phyloP scores from a whole-genome alignment of 1,140 invertebrate genomes.

The Diuraphis noxia region DNA sequence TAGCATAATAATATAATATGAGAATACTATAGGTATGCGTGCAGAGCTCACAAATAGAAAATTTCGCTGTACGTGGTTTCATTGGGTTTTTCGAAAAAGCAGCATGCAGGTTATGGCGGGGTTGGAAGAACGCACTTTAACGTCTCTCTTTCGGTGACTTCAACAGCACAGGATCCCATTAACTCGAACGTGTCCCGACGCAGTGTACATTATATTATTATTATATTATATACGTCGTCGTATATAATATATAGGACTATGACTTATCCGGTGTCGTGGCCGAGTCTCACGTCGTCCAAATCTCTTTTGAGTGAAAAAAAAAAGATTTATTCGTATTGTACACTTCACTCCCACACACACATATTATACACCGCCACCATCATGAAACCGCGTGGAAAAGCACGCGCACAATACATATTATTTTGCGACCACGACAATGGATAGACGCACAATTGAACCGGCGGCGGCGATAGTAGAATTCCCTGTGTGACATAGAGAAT shows the following conservation, averaged over 20 bases:
- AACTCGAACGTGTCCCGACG: neutral
- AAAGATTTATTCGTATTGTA: neutral
- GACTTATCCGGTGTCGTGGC: neutral
- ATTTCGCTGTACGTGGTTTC: neutral
- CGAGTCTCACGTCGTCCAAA: neutral
- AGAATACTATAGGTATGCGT: neutral
- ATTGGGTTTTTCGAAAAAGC: neutral
- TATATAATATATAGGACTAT: neutral
- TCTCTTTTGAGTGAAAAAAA: neutral
- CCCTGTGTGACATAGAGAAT: conserved; percentile 39
- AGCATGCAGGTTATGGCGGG: neutral
- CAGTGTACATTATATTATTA: neutral
- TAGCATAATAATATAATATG: too few species aligned
- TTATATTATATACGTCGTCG: neutral
- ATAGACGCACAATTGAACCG: conserved; percentile 5
- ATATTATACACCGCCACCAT: too few species aligned
- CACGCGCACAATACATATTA: neutral
- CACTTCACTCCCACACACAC: neutral
- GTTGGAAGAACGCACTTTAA: neutral
- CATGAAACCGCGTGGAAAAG: neutral
- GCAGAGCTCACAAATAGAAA: neutral
- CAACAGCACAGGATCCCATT: neutral
- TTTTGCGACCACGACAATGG: conserved; percentile 1
- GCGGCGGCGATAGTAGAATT: neutral
- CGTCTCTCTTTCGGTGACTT: neutral